These are phyloP conservation scores for Hirtodrosophila duncani DNA, from an alignment of 2,888 invertebrate genomes.

Conservation along the genomic window DNA sequence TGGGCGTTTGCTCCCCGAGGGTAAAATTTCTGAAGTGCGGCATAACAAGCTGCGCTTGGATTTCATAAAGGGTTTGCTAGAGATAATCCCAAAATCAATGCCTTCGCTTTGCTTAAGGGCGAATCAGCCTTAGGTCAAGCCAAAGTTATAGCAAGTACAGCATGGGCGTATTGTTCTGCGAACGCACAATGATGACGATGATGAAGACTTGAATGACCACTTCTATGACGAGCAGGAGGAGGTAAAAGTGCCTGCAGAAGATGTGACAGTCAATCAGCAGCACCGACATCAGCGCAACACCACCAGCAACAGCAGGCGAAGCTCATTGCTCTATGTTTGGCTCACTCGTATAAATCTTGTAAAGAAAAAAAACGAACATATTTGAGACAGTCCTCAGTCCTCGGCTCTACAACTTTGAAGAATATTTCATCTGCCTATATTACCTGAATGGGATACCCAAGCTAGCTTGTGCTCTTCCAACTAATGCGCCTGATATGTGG, in stretches of 20 bases:
- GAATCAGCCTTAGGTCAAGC: conserved; percentile 73
- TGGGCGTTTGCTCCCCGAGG: conserved; percentile 89
- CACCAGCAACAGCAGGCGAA: conserved; percentile 82
- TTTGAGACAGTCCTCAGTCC: no score
- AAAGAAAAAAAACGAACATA: no score
- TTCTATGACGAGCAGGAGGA: conserved; percentile 48
- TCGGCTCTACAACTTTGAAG: no score
- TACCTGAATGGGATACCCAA: no score
- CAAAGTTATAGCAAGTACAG: conserved; percentile 63
- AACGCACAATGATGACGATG: conserved; percentile 32
- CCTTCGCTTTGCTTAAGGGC: conserved; percentile 93
- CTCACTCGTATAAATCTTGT: no score
- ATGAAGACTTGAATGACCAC: conserved; percentile 56
- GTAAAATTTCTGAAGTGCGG: conserved; percentile 91
- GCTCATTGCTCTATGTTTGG: no score
- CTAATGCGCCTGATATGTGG: no score
- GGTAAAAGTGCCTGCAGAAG: conserved; percentile 18
- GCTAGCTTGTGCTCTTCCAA: no score
- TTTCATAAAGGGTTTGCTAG: conserved; percentile 94
- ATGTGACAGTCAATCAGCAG: no score
- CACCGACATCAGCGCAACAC: no score
- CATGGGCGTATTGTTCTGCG: conserved; percentile 51
- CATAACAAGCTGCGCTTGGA: conserved; percentile 91
- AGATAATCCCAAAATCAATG: conserved; percentile 99
- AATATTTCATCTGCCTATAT: no score